Evolutionary conservation across 2,888 invertebrate species (phyloP).

Genomic region (Selenia dentaria): DNA sequence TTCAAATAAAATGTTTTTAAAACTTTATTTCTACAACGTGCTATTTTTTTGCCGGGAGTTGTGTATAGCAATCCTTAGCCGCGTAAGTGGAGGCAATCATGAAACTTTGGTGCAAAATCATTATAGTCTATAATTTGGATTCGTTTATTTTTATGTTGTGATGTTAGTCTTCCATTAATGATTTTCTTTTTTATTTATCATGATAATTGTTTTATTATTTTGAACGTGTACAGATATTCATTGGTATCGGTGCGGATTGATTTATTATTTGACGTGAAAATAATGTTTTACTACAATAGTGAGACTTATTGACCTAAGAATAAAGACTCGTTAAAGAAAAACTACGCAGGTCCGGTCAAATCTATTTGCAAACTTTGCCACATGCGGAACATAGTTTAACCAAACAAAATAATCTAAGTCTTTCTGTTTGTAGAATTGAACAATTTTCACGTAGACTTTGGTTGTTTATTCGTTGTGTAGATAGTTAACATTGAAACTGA

Average conservation of each 20-base stretch:
- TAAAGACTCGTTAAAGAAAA: too few relatives aligned
- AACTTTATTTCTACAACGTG: background rate
- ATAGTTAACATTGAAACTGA: slow-evolving; percentile 47
- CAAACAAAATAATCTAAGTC: too few relatives aligned
- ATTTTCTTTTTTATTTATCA: slow-evolving; percentile 62
- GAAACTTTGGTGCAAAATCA: slow-evolving; percentile 62
- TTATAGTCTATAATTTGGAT: slow-evolving; percentile 61
- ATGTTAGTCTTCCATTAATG: slow-evolving; percentile 82
- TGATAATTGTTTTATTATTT: slow-evolving; percentile 65
- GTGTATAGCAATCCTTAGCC: slow-evolving; percentile 19
- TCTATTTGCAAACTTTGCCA: too few relatives aligned
- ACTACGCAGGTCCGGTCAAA: too few relatives aligned
- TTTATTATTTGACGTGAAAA: slow-evolving; percentile 52
- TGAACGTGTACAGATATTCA: slow-evolving; percentile 62
- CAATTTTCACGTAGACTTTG: background rate
- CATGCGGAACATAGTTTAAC: too few relatives aligned
- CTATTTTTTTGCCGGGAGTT: slow-evolving; percentile 11
- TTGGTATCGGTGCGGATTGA: slow-evolving; percentile 44
- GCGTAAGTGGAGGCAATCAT: slow-evolving; percentile 18
- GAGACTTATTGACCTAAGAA: too few relatives aligned
- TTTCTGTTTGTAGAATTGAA: background rate
- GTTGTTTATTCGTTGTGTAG: too few relatives aligned
- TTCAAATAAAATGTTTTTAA: background rate
- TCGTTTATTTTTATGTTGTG: slow-evolving; percentile 81
- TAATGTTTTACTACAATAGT: too few relatives aligned